Conservation (phyloP, 2,797 vertebrate genomes). For the Gallirallus australis region DNA sequence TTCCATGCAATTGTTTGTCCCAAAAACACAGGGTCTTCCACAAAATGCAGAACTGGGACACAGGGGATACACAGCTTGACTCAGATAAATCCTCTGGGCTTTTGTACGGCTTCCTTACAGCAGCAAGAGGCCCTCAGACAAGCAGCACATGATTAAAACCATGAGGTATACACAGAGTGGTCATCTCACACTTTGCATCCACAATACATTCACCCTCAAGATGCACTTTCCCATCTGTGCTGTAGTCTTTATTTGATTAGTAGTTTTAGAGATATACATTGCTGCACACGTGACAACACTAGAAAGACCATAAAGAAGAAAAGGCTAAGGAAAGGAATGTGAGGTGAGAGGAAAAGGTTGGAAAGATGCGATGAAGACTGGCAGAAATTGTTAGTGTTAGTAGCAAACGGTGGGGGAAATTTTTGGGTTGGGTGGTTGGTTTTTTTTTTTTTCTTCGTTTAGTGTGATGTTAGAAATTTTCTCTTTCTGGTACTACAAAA, state of each 20-base stretch:
- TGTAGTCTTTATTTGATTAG: constrained; percentile 6
- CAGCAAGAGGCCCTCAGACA: neutral
- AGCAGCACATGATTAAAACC: neutral
- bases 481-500: neutral
- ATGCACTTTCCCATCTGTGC: neutral
- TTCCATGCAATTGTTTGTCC: neutral
- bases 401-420: neutral
- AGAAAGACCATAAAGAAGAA: constrained; percentile 54
- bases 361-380: neutral
- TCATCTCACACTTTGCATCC: neutral
- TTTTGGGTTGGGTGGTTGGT: too few species aligned
- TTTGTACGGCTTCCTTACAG: neutral
- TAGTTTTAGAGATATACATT: constrained; percentile 59
- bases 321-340: neutral
- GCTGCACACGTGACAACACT: neutral
- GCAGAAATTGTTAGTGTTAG: constrained; percentile 4
- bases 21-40: neutral
- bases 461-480: neutral
- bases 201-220: constrained; percentile 60
- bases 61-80: neutral
- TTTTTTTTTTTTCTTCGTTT: neutral
- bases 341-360: neutral
- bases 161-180: neutral
- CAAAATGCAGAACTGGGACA: neutral
- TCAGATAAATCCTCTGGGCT: neutral